Evolutionary conservation across 2,888 invertebrate genomes (phyloP).

Genomic region (Agrochola lychnidis): DNA sequence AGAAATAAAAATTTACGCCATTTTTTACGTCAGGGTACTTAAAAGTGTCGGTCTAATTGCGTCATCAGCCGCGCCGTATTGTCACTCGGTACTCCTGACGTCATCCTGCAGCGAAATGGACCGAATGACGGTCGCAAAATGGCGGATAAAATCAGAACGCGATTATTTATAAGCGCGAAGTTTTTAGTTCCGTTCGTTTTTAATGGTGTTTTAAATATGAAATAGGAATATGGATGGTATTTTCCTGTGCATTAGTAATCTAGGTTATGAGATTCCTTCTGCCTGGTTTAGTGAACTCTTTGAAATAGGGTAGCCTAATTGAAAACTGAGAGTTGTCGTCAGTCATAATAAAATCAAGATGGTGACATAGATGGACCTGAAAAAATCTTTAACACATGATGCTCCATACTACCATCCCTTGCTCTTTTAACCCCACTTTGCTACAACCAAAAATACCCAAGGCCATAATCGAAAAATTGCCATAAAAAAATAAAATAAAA

Average conservation of each 20-base stretch:
- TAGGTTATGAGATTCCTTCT: conserved; percentile 7
- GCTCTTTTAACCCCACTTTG: not conserved
- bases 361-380: too few species aligned
- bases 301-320: not conserved
- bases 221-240: conserved; percentile 29
- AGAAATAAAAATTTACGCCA: conserved; percentile 57
- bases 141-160: conserved; percentile 58
- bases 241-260: conserved; percentile 18
- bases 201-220: conserved; percentile 50
- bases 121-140: conserved; percentile 63
- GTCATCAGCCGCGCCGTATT: conserved; percentile 64
- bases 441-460: not conserved
- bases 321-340: not conserved
- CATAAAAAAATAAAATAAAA: conserved; percentile 62
- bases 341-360: not conserved
- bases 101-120: conserved; percentile 57
- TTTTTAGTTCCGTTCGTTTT: conserved; percentile 49
- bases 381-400: not conserved
- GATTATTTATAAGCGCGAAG: conserved; percentile 55
- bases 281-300: not conserved
- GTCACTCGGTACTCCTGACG: conserved; percentile 64
- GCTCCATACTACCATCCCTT: not conserved
- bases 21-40: conserved; percentile 58
- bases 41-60: conserved; percentile 63
- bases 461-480: conserved; percentile 24